Evolutionary conservation across 2,113 vertebrate species (phyloP).

Genomic region (Gobio gobio): DNA sequence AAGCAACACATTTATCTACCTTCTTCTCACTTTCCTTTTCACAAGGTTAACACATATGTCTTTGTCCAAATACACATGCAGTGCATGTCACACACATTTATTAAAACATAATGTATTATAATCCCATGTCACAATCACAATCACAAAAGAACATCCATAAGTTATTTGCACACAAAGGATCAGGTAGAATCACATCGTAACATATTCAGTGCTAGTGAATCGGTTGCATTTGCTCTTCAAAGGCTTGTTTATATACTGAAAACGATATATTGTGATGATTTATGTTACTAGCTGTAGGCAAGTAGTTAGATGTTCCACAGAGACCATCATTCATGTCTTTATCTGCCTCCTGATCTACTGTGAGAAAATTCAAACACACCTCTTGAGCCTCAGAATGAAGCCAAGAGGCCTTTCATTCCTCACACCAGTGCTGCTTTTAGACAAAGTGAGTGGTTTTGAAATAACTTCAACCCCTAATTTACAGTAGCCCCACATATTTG

Average conservation of each 20-base stretch:
- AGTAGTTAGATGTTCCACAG: not conserved
- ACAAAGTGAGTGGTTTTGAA: slow-evolving; percentile 2
- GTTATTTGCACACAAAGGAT: not conserved
- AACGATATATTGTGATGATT: slow-evolving; percentile 20
- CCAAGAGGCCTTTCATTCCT: slow-evolving; percentile 22
- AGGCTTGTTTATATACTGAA: not conserved
- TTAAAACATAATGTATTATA: not conserved
- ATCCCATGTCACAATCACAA: not conserved
- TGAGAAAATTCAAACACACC: slow-evolving; percentile 20
- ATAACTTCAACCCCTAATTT: slow-evolving; percentile 18
- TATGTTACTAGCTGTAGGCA: slow-evolving; percentile 26
- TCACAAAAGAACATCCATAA: not conserved
- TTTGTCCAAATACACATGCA: slow-evolving; percentile 15
- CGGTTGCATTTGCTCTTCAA: not conserved
- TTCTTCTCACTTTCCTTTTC: not conserved
- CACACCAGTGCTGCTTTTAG: not conserved
- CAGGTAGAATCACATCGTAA: not conserved
- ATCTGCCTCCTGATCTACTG: slow-evolving; percentile 10
- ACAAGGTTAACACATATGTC: slow-evolving; percentile 26
- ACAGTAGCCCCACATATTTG: not conserved
- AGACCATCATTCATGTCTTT: slow-evolving; percentile 24
- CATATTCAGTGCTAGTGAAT: not conserved
- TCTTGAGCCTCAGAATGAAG: slow-evolving; percentile 6
- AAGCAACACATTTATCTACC: slow-evolving; percentile 39
- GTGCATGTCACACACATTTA: not conserved